Evolutionary conservation across 1,140 invertebrate genomes (phyloP), one percentile per base, ranked within the genome.

Genomic region (Bombus balteatus): DNA sequence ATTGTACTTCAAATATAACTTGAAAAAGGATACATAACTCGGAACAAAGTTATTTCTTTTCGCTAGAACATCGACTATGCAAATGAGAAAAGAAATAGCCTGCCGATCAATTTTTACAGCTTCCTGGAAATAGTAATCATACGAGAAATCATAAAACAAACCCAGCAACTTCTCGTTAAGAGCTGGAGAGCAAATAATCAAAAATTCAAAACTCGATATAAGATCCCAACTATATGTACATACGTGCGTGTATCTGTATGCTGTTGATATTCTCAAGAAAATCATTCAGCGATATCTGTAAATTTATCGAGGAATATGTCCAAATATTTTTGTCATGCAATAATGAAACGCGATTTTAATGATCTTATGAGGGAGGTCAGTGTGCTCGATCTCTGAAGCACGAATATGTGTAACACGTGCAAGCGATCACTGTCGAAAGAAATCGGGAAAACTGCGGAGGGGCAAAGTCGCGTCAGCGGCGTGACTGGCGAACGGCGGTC

Each of bases 351-450:
- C 39, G 41, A 59, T 76, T 15, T 43, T 47, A n/a, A n/a, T 41
- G 62, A 79, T 66, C 32, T 3, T 28, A 43, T 68, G 77, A 82
- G 57, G 8, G 39, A 74, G 71, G 53, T 53, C 71, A 53, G 81
- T 75, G 57, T 75, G 71, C 59, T 82, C 22, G 83, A 83, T 85
- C 72, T 18, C 18, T 85, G 81, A 62, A 81, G 53, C 70, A 43
- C 13, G n/a, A 87, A 72, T 53, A 72, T 28, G 12, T 10, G 78
- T 70, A 78, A 86, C 78, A 74, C 74, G 47, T 68, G 87, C 53
- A n/a, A 81, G 79, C 47, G 57, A 57, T 59, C 53, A n/a, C 9
- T 32, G 32, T 22, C 12, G 62, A n/a, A 87, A 73, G 47, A 47
- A 72, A 71, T n/a, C 53, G 41, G 0, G 8, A 18, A 59, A 28